phyloP scores from a whole-genome alignment of 2,888 invertebrate genomes.

The Callyntrura sp. region DNA sequence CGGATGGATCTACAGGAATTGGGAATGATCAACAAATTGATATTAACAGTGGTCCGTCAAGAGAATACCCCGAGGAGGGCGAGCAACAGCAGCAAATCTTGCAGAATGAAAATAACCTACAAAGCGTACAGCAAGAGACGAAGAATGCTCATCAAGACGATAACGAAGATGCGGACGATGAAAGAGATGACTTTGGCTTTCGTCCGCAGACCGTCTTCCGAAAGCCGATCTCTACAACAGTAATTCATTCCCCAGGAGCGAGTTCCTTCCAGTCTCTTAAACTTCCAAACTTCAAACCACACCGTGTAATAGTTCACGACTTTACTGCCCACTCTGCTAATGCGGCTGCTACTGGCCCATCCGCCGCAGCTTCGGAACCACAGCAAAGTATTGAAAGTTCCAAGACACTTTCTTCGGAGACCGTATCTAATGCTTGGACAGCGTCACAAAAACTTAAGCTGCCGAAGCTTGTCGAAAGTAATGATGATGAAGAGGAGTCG shows the following conservation, averaged over 20 bases:
- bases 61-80: slow-evolving; percentile 16
- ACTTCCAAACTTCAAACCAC: slow-evolving; percentile 74
- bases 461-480: slow-evolving; percentile 72
- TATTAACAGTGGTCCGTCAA: neutral
- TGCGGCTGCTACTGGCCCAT: slow-evolving; percentile 71
- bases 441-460: slow-evolving; percentile 52
- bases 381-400: slow-evolving; percentile 63
- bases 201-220: slow-evolving; percentile 64
- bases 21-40: slow-evolving; percentile 10
- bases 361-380: slow-evolving; percentile 25
- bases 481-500: slow-evolving; percentile 56
- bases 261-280: slow-evolving; percentile 75
- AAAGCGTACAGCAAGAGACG: slow-evolving; percentile 60
- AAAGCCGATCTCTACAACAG: slow-evolving; percentile 76
- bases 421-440: slow-evolving; percentile 25
- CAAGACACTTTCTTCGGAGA: slow-evolving; percentile 49
- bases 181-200: slow-evolving; percentile 71
- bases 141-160: slow-evolving; percentile 11
- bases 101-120: slow-evolving; percentile 57
- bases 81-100: slow-evolving; percentile 8
- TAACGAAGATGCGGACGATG: slow-evolving; percentile 71
- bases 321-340: slow-evolving; percentile 72
- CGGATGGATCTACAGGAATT: slow-evolving; percentile 29
- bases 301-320: slow-evolving; percentile 77
- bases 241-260: slow-evolving; percentile 75